Evolutionary conservation across 1,140 invertebrate species (phyloP).

Genomic region (Bombus waltoni): DNA sequence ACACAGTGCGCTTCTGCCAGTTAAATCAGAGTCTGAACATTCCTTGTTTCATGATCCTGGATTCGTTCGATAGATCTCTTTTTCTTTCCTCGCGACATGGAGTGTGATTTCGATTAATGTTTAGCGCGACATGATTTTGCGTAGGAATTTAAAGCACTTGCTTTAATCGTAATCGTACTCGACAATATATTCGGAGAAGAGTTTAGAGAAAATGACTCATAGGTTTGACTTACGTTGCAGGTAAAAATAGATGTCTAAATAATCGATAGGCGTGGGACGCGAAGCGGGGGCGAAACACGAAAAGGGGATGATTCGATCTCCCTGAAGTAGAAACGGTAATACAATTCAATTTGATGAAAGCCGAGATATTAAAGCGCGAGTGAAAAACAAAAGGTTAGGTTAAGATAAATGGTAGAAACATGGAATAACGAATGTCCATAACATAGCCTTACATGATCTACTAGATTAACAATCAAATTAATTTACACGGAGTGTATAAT

Average conservation of each 20-base stretch:
- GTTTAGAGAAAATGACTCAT: not conserved
- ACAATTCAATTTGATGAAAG: not conserved
- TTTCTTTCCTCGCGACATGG: not conserved
- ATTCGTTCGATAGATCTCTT: not conserved
- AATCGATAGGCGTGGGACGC: conserved; percentile 34
- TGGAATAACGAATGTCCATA: too few species aligned
- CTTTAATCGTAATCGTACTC: not conserved
- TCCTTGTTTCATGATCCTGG: not conserved
- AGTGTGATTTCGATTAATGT: conserved; percentile 11
- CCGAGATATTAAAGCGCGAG: not conserved
- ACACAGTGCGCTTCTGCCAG: conserved; percentile 18
- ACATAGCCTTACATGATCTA: not conserved
- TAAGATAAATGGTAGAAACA: not conserved
- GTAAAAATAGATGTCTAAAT: conserved; percentile 25
- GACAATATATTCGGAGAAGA: not conserved
- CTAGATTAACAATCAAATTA: not conserved
- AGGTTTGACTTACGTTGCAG: not conserved
- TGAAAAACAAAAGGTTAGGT: not conserved
- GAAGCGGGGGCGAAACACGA: not conserved
- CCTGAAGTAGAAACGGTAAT: not conserved
- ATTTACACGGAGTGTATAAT: not conserved
- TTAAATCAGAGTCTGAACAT: conserved; percentile 62
- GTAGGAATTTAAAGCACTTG: not conserved
- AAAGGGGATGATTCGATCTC: conserved; percentile 26
- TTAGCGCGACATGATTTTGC: too few species aligned